A percentile compares a stretch with the other conserved stretches of the same genome.
Evolutionary conservation across 2,888 invertebrate species (phyloP).

Genomic region (Sinopyrophorus schimmeli): DNA sequence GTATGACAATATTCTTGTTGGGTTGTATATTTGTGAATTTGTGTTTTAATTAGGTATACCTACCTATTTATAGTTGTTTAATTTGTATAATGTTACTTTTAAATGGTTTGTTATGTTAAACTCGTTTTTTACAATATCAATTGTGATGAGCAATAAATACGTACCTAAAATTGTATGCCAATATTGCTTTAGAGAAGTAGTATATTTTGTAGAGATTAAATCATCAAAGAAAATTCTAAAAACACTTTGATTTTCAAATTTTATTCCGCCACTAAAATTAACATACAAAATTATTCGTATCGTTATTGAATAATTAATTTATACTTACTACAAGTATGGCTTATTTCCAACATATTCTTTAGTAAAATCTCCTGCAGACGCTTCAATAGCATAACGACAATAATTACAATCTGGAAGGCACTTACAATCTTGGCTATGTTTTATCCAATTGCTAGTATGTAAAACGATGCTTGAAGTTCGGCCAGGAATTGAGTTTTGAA

Average conservation of each 20-base stretch:
- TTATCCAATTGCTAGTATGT: neutral
- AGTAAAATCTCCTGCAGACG: slow-evolving; percentile 63
- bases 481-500: slow-evolving; percentile 6
- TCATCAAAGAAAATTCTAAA: slow-evolving; percentile 70
- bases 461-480: neutral
- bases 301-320: neutral
- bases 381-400: slow-evolving; percentile 65
- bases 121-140: neutral
- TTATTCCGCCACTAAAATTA: slow-evolving; percentile 46
- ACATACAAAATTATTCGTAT: slow-evolving; percentile 1
- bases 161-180: slow-evolving; percentile 73
- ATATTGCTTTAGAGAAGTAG: slow-evolving; percentile 67
- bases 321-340: slow-evolving; percentile 59
- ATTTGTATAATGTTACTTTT: neutral
- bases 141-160: slow-evolving; percentile 15
- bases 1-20: too few relatives aligned
- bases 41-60: too few relatives aligned
- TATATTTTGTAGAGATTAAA: slow-evolving; percentile 67
- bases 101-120: neutral
- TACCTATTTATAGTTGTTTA: too few relatives aligned
- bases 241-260: slow-evolving; percentile 60
- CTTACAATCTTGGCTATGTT: slow-evolving; percentile 46
- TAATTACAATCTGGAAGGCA: slow-evolving; percentile 69
- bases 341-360: slow-evolving; percentile 54
- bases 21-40: too few relatives aligned